phyloP scores from a whole-genome alignment of 2,797 vertebrate species.

The Pempheris klunzingeri region DNA sequence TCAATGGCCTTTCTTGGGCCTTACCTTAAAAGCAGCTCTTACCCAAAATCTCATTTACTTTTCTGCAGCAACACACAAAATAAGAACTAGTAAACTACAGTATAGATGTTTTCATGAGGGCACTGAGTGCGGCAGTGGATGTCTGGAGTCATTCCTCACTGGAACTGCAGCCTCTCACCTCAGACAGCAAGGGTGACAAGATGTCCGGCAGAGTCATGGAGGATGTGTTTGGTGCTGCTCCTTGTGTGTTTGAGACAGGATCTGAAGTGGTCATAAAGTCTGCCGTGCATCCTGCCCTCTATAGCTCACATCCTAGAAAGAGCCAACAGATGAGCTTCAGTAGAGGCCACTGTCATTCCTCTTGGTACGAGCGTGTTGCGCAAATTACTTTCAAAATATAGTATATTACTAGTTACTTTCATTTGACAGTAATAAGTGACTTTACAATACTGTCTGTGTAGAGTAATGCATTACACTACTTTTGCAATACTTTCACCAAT shows the following conservation, averaged over 20 bases:
- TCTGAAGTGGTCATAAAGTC: slow-evolving; percentile 16
- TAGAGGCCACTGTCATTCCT: neutral
- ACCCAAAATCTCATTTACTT: neutral
- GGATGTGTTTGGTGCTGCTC: neutral
- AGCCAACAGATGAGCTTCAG: neutral
- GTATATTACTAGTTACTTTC: too few species aligned
- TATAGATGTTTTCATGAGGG: neutral
- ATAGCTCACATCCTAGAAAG: neutral
- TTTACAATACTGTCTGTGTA: too few species aligned
- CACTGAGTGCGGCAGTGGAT: neutral
- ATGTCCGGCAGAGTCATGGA: neutral
- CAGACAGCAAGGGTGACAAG: slow-evolving; percentile 6
- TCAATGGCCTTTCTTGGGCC: neutral
- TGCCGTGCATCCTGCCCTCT: neutral
- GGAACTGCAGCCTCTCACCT: neutral
- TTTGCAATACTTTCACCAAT: too few species aligned
- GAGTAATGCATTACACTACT: too few species aligned
- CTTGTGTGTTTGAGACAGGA: neutral
- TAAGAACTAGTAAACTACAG: neutral
- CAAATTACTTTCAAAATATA: too few species aligned
- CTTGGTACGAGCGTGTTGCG: too few species aligned
- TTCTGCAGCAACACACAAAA: neutral
- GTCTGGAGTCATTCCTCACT: neutral
- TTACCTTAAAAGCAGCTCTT: neutral
- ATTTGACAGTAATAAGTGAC: too few species aligned